phyloP scores from a whole-genome alignment of 2,113 vertebrate species.

The Megalops atlanticus region DNA sequence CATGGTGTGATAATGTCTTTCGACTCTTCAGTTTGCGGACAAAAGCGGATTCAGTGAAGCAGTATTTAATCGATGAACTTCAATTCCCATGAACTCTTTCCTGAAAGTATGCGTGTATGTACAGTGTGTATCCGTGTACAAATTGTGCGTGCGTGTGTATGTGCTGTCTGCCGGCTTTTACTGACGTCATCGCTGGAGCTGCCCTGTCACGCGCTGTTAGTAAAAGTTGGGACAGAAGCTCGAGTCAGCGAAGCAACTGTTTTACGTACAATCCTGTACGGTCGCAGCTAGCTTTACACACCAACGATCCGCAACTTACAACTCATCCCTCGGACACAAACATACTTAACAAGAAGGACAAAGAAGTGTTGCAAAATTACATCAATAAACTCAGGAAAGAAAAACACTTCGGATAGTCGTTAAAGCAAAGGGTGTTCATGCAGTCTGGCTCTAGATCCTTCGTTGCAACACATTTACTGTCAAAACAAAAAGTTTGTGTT shows the following conservation, averaged over 20 bases:
- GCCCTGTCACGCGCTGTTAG: constrained; percentile 40
- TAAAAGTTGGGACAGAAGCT: constrained; percentile 38
- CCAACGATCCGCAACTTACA: neutral
- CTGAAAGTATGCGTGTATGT: neutral
- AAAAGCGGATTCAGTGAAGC: too few species aligned
- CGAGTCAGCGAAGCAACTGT: neutral
- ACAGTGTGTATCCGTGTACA: constrained; percentile 7
- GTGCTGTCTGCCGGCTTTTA: constrained; percentile 13
- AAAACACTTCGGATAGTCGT: neutral
- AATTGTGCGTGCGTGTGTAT: constrained; percentile 17
- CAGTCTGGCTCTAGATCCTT: neutral
- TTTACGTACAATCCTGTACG: neutral
- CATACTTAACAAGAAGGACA: neutral
- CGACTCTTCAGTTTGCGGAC: too few species aligned
- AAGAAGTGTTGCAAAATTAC: neutral
- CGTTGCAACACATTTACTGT: neutral
- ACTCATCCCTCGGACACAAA: neutral
- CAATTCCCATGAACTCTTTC: constrained; percentile 45
- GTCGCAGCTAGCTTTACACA: neutral
- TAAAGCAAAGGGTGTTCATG: neutral
- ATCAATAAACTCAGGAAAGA: constrained; percentile 25
- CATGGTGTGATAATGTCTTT: too few species aligned
- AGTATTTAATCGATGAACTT: constrained; percentile 28
- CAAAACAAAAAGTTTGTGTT: constrained; percentile 12
- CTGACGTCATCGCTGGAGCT: constrained; percentile 40